Evolutionary conservation across 2,888 invertebrate genomes (phyloP).

Genomic region (Thelaira solivaga): DNA sequence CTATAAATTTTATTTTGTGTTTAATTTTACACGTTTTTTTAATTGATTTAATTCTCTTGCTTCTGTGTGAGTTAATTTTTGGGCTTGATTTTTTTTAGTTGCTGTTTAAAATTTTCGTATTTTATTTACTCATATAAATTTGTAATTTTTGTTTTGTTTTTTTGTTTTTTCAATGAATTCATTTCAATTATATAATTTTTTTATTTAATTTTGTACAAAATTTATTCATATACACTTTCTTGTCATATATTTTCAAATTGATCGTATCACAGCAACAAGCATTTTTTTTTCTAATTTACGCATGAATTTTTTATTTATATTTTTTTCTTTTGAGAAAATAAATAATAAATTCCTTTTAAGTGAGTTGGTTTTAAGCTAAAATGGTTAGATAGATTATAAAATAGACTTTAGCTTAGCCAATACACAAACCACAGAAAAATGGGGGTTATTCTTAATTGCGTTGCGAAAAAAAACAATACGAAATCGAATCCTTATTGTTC

Average conservation of each 20-base stretch:
- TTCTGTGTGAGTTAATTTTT: too few relatives aligned
- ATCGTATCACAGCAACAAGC: slow-evolving; percentile 69
- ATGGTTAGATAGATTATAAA: neutral
- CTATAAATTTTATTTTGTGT: slow-evolving; percentile 26
- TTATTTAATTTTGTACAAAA: slow-evolving; percentile 41
- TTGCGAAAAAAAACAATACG: too few relatives aligned
- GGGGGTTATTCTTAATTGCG: too few relatives aligned
- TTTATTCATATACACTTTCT: slow-evolving; percentile 44
- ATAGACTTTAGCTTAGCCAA: slow-evolving; percentile 37
- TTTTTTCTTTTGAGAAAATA: slow-evolving; percentile 4
- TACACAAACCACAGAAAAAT: slow-evolving; percentile 24
- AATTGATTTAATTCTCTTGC: neutral
- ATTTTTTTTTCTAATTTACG: slow-evolving; percentile 62
- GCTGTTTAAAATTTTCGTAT: slow-evolving; percentile 23
- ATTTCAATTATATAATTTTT: slow-evolving; percentile 9
- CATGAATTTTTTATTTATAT: slow-evolving; percentile 40
- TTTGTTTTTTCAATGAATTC: neutral
- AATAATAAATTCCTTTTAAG: neutral
- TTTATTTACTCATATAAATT: slow-evolving; percentile 8
- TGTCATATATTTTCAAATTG: slow-evolving; percentile 57
- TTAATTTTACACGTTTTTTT: slow-evolving; percentile 38
- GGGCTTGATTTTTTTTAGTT: slow-evolving; percentile 25
- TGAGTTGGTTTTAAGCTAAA: neutral
- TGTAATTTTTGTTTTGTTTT: slow-evolving; percentile 14
- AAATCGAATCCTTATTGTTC: too few relatives aligned